These are phyloP conservation scores for Pseudorhiza aurosa DNA, from an alignment of 30 jellyfish, hydroid and myxozoan genomes.

Conservation along the genomic window DNA sequence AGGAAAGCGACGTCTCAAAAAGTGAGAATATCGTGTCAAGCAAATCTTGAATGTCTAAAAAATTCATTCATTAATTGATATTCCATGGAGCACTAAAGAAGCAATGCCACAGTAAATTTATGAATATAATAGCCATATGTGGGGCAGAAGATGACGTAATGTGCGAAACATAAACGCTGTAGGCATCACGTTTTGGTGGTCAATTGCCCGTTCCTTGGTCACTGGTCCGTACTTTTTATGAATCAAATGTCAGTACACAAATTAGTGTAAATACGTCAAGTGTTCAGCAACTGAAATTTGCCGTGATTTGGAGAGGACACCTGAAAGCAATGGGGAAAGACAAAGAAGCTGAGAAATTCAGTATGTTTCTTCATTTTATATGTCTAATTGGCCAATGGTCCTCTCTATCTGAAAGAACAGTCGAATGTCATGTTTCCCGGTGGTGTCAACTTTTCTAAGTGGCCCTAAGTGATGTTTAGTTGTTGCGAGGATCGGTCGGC, in stretches of 20 bases:
- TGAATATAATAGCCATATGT: too few species aligned
- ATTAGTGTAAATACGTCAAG: slow-evolving; percentile 28
- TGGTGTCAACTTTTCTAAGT: not conserved
- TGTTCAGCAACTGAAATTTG: slow-evolving; percentile 21
- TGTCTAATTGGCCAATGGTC: not conserved
- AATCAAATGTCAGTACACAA: slow-evolving; percentile 9
- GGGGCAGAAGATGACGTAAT: too few species aligned
- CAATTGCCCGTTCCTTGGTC: too few species aligned
- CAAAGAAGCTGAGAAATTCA: slow-evolving; percentile 58
- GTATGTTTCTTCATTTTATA: slow-evolving; percentile 10
- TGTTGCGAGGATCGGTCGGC: not conserved
- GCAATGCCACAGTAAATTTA: too few species aligned
- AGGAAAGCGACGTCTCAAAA: too few species aligned
- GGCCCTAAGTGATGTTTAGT: not conserved
- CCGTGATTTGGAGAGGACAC: slow-evolving; percentile 50
- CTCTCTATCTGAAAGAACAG: not conserved
- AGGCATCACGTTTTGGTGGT: too few species aligned
- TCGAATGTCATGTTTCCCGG: not conserved
- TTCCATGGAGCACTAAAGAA: too few species aligned
- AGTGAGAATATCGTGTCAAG: too few species aligned
- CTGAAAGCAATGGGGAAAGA: slow-evolving; percentile 52
- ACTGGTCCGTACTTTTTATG: slow-evolving; percentile 33
- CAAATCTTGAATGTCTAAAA: too few species aligned
- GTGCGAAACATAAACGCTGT: too few species aligned
- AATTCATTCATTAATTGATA: too few species aligned